Evolutionary conservation across 2,888 invertebrate genomes (phyloP).

Genomic region (Camptogramma bilineatum): DNA sequence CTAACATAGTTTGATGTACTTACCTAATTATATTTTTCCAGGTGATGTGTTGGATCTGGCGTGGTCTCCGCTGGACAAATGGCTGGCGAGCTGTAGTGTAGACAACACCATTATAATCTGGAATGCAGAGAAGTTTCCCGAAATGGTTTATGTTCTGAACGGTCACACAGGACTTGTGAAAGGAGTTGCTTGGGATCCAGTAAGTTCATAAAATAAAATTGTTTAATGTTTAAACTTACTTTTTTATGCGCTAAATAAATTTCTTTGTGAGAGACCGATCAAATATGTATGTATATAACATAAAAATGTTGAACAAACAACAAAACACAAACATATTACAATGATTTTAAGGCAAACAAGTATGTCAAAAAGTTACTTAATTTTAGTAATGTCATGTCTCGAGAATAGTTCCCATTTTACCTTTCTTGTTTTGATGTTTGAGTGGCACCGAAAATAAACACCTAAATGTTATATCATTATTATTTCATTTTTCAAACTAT

Average conservation of each 20-base stretch:
- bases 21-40: conserved; percentile 38
- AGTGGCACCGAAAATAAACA: too few species aligned
- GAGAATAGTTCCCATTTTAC: too few species aligned
- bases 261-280: too few species aligned
- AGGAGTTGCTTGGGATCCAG: conserved; percentile 99
- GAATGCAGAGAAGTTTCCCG: conserved; percentile 96
- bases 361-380: too few species aligned
- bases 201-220: conserved; percentile 56
- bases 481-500: neutral
- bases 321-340: too few species aligned
- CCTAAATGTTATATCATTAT: too few species aligned
- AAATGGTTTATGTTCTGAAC: conserved; percentile 92
- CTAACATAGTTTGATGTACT: neutral
- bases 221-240: neutral
- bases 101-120: conserved; percentile 99
- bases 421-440: too few species aligned
- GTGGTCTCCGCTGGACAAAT: conserved; percentile 97
- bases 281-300: too few species aligned
- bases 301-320: too few species aligned
- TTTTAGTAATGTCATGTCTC: too few species aligned
- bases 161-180: conserved; percentile 98
- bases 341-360: too few species aligned
- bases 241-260: too few species aligned
- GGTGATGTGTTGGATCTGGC: conserved; percentile 97
- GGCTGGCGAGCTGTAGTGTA: conserved; percentile 98